Conservation (phyloP, 2,113 vertebrate genomes). For the Galemys pyrenaicus region DNA sequence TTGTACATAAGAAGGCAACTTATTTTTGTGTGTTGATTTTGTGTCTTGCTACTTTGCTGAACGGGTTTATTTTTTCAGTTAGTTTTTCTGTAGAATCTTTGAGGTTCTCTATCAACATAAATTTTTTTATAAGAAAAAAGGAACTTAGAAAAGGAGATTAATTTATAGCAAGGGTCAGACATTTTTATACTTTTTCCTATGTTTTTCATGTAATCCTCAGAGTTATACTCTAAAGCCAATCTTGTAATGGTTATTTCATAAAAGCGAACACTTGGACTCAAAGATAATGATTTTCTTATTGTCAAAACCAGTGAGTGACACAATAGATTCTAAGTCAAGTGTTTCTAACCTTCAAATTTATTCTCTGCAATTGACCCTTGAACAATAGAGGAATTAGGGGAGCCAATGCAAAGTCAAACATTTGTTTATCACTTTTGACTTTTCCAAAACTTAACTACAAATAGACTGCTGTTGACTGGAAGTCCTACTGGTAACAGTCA, state of each 20-base stretch:
- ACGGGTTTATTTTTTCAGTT: no score
- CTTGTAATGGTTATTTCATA: slow-evolving; percentile 38
- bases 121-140: slow-evolving; percentile 15
- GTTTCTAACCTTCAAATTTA: not conserved
- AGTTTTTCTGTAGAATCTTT: no score
- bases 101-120: not conserved
- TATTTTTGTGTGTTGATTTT: no score
- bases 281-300: not conserved
- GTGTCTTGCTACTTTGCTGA: no score
- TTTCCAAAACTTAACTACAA: not conserved
- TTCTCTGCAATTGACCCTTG: not conserved
- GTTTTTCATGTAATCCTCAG: not conserved
- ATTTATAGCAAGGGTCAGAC: not conserved
- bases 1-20: no score
- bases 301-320: not conserved
- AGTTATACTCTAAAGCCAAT: not conserved
- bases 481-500: not conserved
- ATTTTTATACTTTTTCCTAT: not conserved
- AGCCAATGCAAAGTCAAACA: not conserved
- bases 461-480: not conserved
- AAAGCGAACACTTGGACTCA: not conserved
- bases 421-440: not conserved
- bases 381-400: not conserved
- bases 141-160: not conserved
- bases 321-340: not conserved